phyloP scores from a whole-genome alignment of 2,888 invertebrate species.

The Bellardia pandia region DNA sequence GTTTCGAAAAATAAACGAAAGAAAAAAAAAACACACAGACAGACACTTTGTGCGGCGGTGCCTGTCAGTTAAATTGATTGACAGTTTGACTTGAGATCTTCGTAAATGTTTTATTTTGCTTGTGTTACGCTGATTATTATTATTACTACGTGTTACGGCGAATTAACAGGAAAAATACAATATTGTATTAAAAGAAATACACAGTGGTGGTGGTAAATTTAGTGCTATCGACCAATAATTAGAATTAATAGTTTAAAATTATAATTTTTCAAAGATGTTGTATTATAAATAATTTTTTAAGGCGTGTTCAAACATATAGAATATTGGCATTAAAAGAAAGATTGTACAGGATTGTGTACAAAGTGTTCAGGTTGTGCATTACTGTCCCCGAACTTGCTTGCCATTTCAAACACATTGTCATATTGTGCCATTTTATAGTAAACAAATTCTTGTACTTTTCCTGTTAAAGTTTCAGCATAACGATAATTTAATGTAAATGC shows the following conservation, averaged over 20 bases:
- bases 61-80: constrained; percentile 83
- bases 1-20: not conserved
- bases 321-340: no score
- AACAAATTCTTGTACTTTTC: no score
- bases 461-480: no score
- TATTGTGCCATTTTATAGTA: no score
- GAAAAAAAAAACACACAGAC: constrained; percentile 44
- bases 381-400: no score
- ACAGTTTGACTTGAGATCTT: constrained; percentile 82
- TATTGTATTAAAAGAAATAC: constrained; percentile 52
- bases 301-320: no score
- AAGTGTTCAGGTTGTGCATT: no score
- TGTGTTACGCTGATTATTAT: constrained; percentile 76
- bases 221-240: not conserved
- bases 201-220: constrained; percentile 15
- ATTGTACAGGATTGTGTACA: no score
- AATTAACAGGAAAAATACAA: constrained; percentile 72
- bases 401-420: no score
- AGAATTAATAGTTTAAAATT: not conserved
- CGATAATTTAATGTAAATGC: no score
- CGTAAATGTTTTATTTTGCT: constrained; percentile 77
- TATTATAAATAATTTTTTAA: no score
- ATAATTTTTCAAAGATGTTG: no score
- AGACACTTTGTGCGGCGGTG: constrained; percentile 78
- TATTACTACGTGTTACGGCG: constrained; percentile 76